phyloP scores from a whole-genome alignment of 2,113 vertebrate genomes.

The Tauraco erythrolophus region DNA sequence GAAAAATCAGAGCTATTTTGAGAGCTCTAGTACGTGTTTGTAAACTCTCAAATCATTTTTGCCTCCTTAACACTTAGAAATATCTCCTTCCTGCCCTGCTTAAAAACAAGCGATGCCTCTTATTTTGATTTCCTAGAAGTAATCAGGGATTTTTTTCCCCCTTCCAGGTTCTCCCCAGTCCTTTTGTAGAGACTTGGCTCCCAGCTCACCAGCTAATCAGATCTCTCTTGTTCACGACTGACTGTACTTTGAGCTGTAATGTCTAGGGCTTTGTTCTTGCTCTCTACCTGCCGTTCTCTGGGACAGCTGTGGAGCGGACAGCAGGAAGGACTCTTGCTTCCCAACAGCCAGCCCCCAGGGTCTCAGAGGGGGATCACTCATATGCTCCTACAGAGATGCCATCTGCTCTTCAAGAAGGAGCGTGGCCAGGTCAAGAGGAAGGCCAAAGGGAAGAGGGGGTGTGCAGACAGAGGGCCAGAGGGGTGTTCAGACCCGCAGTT shows the following conservation, averaged over 20 bases:
- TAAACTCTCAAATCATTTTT: conserved; percentile 42
- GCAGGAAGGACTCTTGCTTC: not conserved
- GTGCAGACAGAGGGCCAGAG: not conserved
- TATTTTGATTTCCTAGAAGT: conserved; percentile 1
- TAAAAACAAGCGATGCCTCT: not conserved
- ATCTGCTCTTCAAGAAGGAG: not conserved
- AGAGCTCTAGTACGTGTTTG: not conserved
- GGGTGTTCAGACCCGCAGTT: not conserved
- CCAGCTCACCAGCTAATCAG: not conserved
- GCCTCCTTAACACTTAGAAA: not conserved
- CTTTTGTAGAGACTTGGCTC: not conserved
- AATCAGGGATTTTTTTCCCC: not conserved
- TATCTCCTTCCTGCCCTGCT: not conserved
- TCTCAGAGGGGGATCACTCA: not conserved
- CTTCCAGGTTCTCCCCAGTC: not conserved
- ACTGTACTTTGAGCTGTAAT: not conserved
- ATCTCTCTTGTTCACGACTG: not conserved
- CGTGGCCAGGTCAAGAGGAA: not conserved
- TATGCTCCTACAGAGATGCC: not conserved
- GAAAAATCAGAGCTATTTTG: conserved; percentile 40
- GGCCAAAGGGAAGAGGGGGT: not conserved
- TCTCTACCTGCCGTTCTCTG: not conserved
- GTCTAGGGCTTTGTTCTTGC: not conserved
- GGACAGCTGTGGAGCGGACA: accelerated
- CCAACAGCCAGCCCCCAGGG: not conserved